Base-by-base conservation (phyloP, 2,888 invertebrate genomes). In the Taphrorychus bicolor region DNA sequence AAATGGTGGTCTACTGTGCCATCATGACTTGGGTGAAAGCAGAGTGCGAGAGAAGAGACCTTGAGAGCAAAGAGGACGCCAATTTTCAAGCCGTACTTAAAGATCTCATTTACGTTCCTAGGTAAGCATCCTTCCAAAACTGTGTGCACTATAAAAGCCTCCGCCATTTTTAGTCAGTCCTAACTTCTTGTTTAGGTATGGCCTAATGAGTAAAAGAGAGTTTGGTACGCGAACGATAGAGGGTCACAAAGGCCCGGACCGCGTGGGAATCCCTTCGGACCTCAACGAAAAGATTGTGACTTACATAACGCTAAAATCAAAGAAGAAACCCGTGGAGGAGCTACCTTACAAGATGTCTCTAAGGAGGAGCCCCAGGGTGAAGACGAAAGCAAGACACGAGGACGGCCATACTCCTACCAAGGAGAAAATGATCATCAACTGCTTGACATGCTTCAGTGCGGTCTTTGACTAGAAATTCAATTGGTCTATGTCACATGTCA, bases 151-250 rank as follows among this genome's bases (percentile, higher is more conserved):
- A n/a, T n/a, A n/a, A n/a, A n/a, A n/a, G n/a, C n/a, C n/a, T n/a
- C n/a, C n/a, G n/a, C n/a, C n/a, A 4, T 48, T 59, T 59, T 24
- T 51, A 32, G 17, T 59, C 19, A n/a, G n/a, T n/a, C n/a, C n/a
- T n/a, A n/a, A n/a, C n/a, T n/a, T n/a, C n/a, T n/a, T 61, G 41
- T 4, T 22, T 52, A 84, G 91, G 5, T 91, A 91, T 75, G 84
- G 91, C 69, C 80, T 90, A 53, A 87, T 93, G 85, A 83, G 84
- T 9, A 86, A 88, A 7, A 86, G 85, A 56, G 89, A 90, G 70
- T 87, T 92, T 76, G 79, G 84, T 58, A 71, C 74, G 21, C 74
- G 77, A 22, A 77, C 73, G 1, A 60, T 81, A 2, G 78, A 80
- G 16, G 76, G 77, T 0, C 74, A 79, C 11, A 78, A 77, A 71